Base-by-base conservation (phyloP, 2,888 invertebrate genomes). In the Mythimna lalbum region DNA sequence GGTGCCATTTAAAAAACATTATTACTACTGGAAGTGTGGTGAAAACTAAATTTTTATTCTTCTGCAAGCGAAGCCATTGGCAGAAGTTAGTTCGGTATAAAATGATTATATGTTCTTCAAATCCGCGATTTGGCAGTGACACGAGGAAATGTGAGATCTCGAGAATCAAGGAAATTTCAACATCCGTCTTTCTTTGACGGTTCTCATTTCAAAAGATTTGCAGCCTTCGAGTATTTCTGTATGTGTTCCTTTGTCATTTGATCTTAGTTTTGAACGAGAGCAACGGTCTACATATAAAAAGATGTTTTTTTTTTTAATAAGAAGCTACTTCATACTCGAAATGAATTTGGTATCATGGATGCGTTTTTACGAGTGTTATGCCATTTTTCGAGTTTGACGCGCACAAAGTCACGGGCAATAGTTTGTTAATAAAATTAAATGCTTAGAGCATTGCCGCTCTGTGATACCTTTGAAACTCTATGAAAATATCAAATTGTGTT, bases 401-500 rank as follows among this genome's bases (percentile, higher is more conserved):
- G 4, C 14, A 39, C 39, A 39, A 36, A 36, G 39, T 14, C 17
- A 17, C 17, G 6, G 6, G 17, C 43, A 43, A 43, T 19, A 43
- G 17, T 17, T 17, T 17, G 17, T 6, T 17, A 43, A 17, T 43
- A 14, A 49, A n/a, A 62, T 47, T 23, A 64, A 65, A 65, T 47
- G 10, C 36, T 10, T 36, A 23, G 4, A 47, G 17, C 53, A 57
- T 52, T 23, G 12, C 63, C 27, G 5, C 47, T 66, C 43, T 60
- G 19, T 21, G 21, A 17, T 19, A 67, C 49, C 36, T 61, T 56
- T 63, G 61, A 69, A 73, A 55, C 64, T 76, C 43, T 52, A 66
- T 64, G 59, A 60, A 71, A 73, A 81, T 79, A 75, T 81, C 69
- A 77, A 75, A 79, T 55, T 23, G 59, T 59, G 56, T 72, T 62